These are phyloP conservation scores for Lottia gigantea DNA, from an alignment of 2,888 invertebrate genomes.

Conservation along the genomic window DNA sequence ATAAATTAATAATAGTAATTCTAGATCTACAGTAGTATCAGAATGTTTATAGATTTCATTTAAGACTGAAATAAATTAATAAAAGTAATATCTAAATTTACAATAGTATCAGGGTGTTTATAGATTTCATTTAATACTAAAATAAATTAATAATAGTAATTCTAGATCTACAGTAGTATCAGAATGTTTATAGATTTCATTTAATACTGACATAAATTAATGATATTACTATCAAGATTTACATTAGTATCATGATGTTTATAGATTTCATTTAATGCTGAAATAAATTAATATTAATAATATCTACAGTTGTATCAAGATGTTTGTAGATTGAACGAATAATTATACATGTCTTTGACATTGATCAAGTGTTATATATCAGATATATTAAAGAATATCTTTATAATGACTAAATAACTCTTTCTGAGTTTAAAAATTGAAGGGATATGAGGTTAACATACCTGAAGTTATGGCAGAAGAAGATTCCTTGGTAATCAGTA, in stretches of 20 bases:
- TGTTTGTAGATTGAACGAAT: too few relatives aligned
- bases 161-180: too few relatives aligned
- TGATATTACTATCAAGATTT: conserved; percentile 48
- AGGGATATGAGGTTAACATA: conserved; percentile 17
- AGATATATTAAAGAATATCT: too few relatives aligned
- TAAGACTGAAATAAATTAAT: conserved; percentile 48
- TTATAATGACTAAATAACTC: too few relatives aligned
- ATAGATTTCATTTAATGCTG: conserved; percentile 53
- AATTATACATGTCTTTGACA: too few relatives aligned
- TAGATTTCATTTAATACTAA: conserved; percentile 52
- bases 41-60: too few relatives aligned
- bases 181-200: too few relatives aligned
- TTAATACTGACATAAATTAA: conserved; percentile 47
- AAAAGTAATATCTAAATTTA: conserved; percentile 52
- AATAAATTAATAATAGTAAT: conserved; percentile 7
- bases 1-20: not conserved
- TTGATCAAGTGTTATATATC: too few relatives aligned
- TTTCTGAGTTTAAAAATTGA: too few relatives aligned
- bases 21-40: too few relatives aligned
- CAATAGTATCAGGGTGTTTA: conserved; percentile 46
- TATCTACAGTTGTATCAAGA: too few relatives aligned
- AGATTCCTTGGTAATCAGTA: conserved; percentile 41
- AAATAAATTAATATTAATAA: conserved; percentile 5
- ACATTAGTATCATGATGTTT: conserved; percentile 49
- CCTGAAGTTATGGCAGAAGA: conserved; percentile 44